Evolutionary conservation across 2,888 invertebrate species (phyloP).

Genomic region (Caenorhabditis sulstoni): DNA sequence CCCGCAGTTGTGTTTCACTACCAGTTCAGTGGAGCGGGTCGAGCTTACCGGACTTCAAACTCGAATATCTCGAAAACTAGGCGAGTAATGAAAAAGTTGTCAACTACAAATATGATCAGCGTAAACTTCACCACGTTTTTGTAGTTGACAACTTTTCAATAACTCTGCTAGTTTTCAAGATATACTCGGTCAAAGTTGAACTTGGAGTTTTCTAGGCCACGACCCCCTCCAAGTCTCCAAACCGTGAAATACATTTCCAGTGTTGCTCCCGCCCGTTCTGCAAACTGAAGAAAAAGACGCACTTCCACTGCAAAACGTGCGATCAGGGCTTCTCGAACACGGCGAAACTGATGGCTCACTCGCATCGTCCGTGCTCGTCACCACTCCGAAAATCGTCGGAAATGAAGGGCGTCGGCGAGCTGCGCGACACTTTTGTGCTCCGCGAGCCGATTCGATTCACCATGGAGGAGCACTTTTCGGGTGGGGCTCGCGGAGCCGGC

Average conservation of each 20-base stretch:
- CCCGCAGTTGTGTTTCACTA: too few species aligned
- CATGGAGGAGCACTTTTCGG: conserved; percentile 42
- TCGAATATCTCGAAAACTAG: too few species aligned
- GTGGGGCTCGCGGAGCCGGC: background rate
- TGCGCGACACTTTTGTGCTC: conserved; percentile 35
- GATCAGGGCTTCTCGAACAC: conserved; percentile 67
- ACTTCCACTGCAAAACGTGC: conserved; percentile 69
- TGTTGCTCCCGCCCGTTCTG: conserved; percentile 69
- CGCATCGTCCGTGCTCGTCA: conserved; percentile 25
- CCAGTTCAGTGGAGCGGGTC: too few species aligned
- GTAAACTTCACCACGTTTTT: too few species aligned
- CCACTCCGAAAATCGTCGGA: conserved; percentile 2
- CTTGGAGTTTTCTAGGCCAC: background rate
- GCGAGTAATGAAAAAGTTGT: too few species aligned
- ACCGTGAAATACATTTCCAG: conserved; percentile 33
- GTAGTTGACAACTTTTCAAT: too few species aligned
- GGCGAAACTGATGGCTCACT: conserved; percentile 54
- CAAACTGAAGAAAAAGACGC: conserved; percentile 70
- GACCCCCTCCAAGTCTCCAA: too few species aligned
- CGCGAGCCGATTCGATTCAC: conserved; percentile 51
- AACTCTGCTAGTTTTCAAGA: too few species aligned
- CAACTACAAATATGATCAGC: too few species aligned
- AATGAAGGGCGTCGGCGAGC: background rate
- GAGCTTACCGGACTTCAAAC: too few species aligned
- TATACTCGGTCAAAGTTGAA: too few species aligned